A percentile compares a stretch with the other conserved stretches of the same genome.
Conservation (phyloP, 1,140 invertebrate species). For the Theocolax elegans region DNA sequence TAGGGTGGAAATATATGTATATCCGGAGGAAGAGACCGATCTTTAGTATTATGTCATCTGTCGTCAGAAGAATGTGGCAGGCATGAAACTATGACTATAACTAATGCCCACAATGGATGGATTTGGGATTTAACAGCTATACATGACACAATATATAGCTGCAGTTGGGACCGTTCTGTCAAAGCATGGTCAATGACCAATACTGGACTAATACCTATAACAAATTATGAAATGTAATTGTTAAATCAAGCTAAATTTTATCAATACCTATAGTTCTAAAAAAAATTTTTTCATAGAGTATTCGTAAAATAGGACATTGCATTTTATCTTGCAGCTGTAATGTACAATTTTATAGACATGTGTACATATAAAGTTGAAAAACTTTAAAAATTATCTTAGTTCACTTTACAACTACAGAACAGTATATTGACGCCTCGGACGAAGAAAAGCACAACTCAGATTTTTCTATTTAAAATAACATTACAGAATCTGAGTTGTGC, state of each 20-base stretch:
- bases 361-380: no score
- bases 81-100: constrained; percentile 29
- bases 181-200: constrained; percentile 56
- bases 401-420: no score
- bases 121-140: constrained; percentile 61
- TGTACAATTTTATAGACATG: no score
- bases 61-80: constrained; percentile 38
- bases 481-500: no score
- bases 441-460: no score
- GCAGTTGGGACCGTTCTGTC: constrained; percentile 60
- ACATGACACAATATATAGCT: constrained; percentile 58
- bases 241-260: no score
- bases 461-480: no score
- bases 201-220: constrained; percentile 46
- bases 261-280: no score
- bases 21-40: constrained; percentile 60
- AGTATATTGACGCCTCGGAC: no score
- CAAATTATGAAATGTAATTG: constrained; percentile 55
- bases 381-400: not conserved
- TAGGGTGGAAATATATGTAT: constrained; percentile 57
- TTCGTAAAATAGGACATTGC: no score
- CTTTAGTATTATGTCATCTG: constrained; percentile 54
- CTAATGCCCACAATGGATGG: constrained; percentile 60
- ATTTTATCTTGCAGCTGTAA: no score
- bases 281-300: no score